Evolutionary conservation across 2,888 invertebrate genomes (phyloP), one percentile per base, ranked within the genome.

Genomic region (Adelphocoris suturalis): DNA sequence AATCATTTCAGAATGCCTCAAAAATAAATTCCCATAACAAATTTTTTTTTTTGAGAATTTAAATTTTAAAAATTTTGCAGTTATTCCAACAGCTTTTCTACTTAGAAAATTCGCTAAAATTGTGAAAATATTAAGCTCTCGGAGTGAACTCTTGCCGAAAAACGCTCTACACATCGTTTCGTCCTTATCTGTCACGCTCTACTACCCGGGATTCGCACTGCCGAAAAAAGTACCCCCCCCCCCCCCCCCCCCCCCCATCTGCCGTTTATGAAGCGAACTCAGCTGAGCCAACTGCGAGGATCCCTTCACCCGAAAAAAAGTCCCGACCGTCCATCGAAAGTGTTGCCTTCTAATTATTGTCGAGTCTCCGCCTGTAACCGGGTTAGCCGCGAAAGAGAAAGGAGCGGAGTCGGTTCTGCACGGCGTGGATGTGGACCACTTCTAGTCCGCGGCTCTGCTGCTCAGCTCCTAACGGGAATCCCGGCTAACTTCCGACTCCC

Each of bases 321-420:
- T 7, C 78, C 19, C 78, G 46, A 37, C 78, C 68, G 5, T 19
- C 46, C 78, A 78, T n/a, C 46, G 78, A 78, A 78, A 78, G 78
- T 46, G 78, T 78, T 78, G 78, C 46, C 37, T 37, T 78, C 68
- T 78, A 78, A 78, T 78, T 78, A 78, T 78, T 78, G 78, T 46
- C 37, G 47, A 78, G 78, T 78, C 46, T 37, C 47, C 78, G 19
- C 27, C 68, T 16, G 78, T 78, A 78, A 78, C 78, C 47, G 78
- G 78, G 78, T 78, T 78, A 78, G 78, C 78, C 37, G 11, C 78
- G 78, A 78, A 78, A 78, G 78, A 78, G 78, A 78, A 78, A 78
- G 78, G 78, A 16, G 37, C 16, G n/a, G 78, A 78, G 37, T 37
- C 37, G n/a, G 78, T 46, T 78, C 78, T 78, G 78, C 78, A 78